Evolutionary conservation across 2,113 vertebrate genomes (phyloP).

Genomic region (Dipodomys ordii): DNA sequence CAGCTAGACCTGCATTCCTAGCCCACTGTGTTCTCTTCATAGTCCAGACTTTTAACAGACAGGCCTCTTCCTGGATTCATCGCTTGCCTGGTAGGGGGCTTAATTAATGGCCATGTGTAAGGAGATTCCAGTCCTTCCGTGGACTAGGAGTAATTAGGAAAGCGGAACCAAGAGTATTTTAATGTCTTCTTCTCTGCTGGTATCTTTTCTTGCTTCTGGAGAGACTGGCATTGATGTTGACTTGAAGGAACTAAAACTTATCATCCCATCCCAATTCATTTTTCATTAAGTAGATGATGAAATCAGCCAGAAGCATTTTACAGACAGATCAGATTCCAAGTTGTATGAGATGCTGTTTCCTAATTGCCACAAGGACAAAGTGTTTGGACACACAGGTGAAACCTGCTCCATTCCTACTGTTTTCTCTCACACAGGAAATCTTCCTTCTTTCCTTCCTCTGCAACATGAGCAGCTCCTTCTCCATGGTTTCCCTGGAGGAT

Average conservation of each 20-base stretch:
- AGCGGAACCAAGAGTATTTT: slow-evolving; percentile 54
- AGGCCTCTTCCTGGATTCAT: neutral
- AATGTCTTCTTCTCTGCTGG: slow-evolving; percentile 64
- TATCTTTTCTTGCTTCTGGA: slow-evolving; percentile 55
- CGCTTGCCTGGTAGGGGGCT: slow-evolving; percentile 60
- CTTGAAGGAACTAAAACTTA: slow-evolving; percentile 48
- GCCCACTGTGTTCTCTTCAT: neutral
- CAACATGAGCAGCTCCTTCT: neutral
- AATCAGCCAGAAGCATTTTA: slow-evolving; percentile 27
- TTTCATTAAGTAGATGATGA: slow-evolving; percentile 62
- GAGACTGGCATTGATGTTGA: slow-evolving; percentile 54
- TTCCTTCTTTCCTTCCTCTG: neutral
- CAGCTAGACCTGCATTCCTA: neutral
- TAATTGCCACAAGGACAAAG: slow-evolving; percentile 32
- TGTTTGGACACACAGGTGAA: slow-evolving; percentile 49
- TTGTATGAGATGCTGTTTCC: slow-evolving; percentile 58
- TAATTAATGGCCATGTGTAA: slow-evolving; percentile 71
- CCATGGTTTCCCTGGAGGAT: neutral
- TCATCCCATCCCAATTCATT: slow-evolving; percentile 38
- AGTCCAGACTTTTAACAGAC: neutral
- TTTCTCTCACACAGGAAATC: neutral
- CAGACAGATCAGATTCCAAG: neutral
- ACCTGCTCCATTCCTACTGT: neutral
- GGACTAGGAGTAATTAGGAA: slow-evolving; percentile 73
- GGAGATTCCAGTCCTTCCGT: slow-evolving; percentile 56